phyloP scores from a whole-genome alignment of 2,113 vertebrate genomes.

The Erythrocebus patas region DNA sequence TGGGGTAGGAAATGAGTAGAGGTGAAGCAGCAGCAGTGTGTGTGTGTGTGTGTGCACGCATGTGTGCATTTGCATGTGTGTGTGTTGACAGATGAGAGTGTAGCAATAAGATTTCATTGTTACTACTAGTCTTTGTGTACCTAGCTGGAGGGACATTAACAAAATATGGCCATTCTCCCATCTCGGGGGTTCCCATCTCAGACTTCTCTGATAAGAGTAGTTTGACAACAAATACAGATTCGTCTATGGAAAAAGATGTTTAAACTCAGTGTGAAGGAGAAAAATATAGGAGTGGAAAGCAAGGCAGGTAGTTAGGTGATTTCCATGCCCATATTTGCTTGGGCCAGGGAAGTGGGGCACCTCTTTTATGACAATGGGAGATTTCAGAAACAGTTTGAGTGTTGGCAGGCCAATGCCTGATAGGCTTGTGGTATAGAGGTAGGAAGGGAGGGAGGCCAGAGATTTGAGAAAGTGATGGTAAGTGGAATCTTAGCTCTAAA shows the following conservation, averaged over 20 bases:
- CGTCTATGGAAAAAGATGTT: not conserved
- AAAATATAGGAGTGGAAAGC: not conserved
- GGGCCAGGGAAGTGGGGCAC: not conserved
- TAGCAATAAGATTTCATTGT: not conserved
- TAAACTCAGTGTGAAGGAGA: not conserved
- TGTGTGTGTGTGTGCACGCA: not conserved
- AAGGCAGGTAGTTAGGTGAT: not conserved
- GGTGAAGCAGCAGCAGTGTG: not conserved
- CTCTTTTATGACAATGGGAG: not conserved
- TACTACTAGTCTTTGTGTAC: not conserved
- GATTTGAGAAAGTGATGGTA: not conserved
- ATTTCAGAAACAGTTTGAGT: not conserved
- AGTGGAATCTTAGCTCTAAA: not conserved
- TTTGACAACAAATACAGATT: not conserved
- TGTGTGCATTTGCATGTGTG: too few species aligned
- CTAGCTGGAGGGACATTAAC: not conserved
- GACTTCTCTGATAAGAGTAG: not conserved
- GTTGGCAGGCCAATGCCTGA: not conserved
- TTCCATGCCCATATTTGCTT: not conserved
- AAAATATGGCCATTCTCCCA: not conserved
- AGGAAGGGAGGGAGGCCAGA: not conserved
- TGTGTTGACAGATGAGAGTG: accelerated
- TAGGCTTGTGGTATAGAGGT: not conserved
- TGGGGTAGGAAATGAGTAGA: not conserved
- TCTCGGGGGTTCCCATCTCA: not conserved